phyloP scores from a whole-genome alignment of 1,140 invertebrate genomes.

The Latrodectus geometricus region DNA sequence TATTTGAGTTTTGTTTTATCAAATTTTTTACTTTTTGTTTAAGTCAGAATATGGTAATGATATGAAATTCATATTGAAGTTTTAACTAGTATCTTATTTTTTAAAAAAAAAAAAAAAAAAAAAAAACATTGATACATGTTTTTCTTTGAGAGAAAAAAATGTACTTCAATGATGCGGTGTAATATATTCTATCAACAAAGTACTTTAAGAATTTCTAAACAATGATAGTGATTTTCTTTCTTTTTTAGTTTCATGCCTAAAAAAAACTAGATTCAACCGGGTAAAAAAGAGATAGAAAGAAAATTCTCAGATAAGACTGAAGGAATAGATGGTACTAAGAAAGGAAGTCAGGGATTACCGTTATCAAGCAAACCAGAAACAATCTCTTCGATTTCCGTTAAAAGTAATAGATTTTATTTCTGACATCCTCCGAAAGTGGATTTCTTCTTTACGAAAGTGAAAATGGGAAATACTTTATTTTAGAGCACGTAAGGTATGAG shows the following conservation, averaged over 20 bases:
- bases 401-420: constrained; percentile 61
- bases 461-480: constrained; percentile 29
- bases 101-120: too few species aligned
- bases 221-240: constrained; percentile 24
- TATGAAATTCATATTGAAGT: too few species aligned
- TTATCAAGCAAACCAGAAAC: constrained; percentile 60
- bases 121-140: too few species aligned
- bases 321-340: constrained; percentile 4
- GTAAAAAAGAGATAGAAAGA: constrained; percentile 4
- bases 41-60: too few species aligned
- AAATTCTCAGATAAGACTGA: constrained; percentile 28
- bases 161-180: background rate
- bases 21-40: too few species aligned
- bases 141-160: too few species aligned
- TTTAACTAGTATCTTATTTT: too few species aligned
- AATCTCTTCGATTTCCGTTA: constrained; percentile 60
- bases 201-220: constrained; percentile 27
- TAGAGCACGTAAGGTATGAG: background rate
- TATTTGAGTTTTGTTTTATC: too few species aligned
- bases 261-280: background rate
- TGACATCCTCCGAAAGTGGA: constrained; percentile 46
- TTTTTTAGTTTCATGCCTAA: background rate
- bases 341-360: constrained; percentile 48
- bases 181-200: constrained; percentile 5
- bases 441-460: constrained; percentile 42